Evolutionary conservation across 2,113 vertebrate species (phyloP), one percentile per base, ranked within the genome.

Genomic region (Pseudopipra pipra): DNA sequence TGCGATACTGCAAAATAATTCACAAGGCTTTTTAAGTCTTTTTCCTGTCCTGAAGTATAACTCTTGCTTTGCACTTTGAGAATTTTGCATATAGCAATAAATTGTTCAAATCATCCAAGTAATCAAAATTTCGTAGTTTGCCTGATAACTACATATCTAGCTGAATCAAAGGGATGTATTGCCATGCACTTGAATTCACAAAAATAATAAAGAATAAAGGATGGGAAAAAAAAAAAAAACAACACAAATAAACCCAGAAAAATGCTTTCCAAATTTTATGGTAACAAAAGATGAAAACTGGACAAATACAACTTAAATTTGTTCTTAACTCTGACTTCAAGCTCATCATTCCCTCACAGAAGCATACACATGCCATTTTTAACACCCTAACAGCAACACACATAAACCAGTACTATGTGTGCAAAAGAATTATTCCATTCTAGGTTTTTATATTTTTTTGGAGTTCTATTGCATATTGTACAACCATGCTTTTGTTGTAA

Each of bases 341-440:
- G 82, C 59, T 89, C 94, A 56, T 84, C 61, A 73, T 95, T 92
- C 86, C 73, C 77, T 87, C 72, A 73, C 65, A 94, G 94, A 86
- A 96, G 80, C 81, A 62, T 76, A 91, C 85, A 94, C 87, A 39
- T 62, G 93, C 95, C 96, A 91, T 95, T 97, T 97, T 95, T 95
- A 96, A 90, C 89, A 97, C 73, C 85, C 91, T 95, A 91, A 96
- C 87, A 97, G 94, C 89, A 97, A 71, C 13, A 89, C 20, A 33
- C 23, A 43, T 12, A 89, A 85, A 44, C 28, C 78, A 83, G 94
- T 85, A 95, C 70, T 54, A 86, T 54, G 59, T 84, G 90, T 89
- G 70, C 85, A 97, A 91, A 96, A 91, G 68, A 96, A 96, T 59
- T 1, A 55, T 46, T 72, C 28, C 0, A 0, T 58, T 66, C 21